Percentiles rank a stretch among this genome's conserved stretches.
Evolutionary conservation across 2,888 invertebrate genomes (phyloP).

Genomic region (Deladenus siricidicola): DNA sequence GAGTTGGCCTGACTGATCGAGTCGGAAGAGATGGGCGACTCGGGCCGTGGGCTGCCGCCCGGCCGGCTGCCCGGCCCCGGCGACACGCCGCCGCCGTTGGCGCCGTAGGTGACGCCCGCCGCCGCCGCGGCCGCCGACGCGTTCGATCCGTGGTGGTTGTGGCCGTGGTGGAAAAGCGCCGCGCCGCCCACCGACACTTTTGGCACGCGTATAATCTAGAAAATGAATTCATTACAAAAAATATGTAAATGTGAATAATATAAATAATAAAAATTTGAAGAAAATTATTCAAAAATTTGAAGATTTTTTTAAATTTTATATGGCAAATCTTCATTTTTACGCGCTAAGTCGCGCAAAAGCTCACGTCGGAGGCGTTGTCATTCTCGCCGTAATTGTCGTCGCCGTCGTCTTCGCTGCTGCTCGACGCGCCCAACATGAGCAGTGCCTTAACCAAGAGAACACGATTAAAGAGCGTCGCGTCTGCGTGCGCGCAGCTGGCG

Average conservation of each 20-base stretch:
- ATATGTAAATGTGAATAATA: background rate
- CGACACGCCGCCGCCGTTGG: background rate
- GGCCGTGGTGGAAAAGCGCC: background rate
- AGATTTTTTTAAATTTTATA: background rate
- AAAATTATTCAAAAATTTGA: background rate
- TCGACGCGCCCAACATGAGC: slow-evolving; percentile 54
- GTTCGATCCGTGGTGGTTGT: background rate
- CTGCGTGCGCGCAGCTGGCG: background rate
- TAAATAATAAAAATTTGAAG: background rate
- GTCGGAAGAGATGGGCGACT: slow-evolving; percentile 52
- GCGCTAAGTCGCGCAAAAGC: background rate
- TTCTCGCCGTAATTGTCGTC: slow-evolving; percentile 36
- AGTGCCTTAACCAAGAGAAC: background rate
- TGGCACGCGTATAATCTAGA: background rate
- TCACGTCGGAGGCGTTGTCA: slow-evolving; percentile 29
- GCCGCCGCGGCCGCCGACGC: background rate
- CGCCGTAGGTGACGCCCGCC: background rate
- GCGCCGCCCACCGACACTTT: background rate
- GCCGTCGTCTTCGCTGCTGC: slow-evolving; percentile 54
- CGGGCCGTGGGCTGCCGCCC: slow-evolving; percentile 40
- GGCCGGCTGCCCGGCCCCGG: background rate
- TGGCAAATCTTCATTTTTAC: too few species aligned
- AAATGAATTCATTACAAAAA: too few species aligned
- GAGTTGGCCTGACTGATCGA: slow-evolving; percentile 48
- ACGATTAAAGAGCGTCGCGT: background rate